Base-by-base conservation (phyloP, 2,797 vertebrate genomes). In the Pelodytes ibericus region DNA sequence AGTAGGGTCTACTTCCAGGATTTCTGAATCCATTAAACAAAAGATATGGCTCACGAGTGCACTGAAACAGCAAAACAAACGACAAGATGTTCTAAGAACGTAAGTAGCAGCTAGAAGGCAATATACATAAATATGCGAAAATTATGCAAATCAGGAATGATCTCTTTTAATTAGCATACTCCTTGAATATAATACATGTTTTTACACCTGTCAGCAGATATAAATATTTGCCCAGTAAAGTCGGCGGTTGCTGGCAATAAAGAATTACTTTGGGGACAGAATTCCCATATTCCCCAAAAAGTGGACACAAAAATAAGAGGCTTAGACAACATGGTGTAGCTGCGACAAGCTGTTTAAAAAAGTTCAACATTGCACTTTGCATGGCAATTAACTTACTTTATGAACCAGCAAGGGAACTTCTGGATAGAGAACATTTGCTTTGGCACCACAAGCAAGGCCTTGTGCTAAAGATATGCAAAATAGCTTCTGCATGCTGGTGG, bases 361-460 rank as follows among this genome's bases (percentile, higher is more conserved):
- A 70, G 36, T 33, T 71, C 58, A 11, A 65, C 49, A 71, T 30
- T 65, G 67, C 67, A 44, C 27, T 71, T 27, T 70, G 67, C 47
- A 71, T 64, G 27, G 33, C 62, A 71, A 77, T 71, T 77, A 56
- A 58, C 51, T 71, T 71, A 63, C 67, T 64, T 76, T 71, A 70
- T 70, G 67, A 77, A 64, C 67, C 61, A 64, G 74, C 60, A 77
- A 71, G 47, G 16, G 67, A 41, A 71, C 66, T 70, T 70, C 58
- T 63, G 59, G 31, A 30, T 56, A 57, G 57, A 69, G 65, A 57
- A 70, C 59, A 70, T 70, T 75, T 75, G 58, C 74, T 75, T 60
- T 75, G 74, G 58, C 58, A 69, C 60, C 47, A 62, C 65, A 63
- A 63, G 58, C 58, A 70, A 57, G 51, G 59, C 41, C 47, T 76